Conservation (phyloP, 2,888 invertebrate species). For the Hypomecis atomaria region DNA sequence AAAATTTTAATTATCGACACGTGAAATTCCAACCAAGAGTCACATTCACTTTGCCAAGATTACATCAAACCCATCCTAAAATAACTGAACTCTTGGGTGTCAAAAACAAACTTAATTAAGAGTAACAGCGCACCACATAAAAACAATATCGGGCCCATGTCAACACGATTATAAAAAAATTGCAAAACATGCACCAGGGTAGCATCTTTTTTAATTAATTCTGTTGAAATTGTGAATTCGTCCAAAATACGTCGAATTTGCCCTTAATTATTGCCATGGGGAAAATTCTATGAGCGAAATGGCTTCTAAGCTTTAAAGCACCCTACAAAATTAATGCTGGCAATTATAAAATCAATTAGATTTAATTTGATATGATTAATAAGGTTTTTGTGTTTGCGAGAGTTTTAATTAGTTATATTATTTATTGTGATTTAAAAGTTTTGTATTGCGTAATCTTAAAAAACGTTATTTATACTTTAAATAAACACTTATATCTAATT, state of each 20-base stretch:
- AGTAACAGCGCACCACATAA: slow-evolving; percentile 11
- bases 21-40: no score
- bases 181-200: slow-evolving; percentile 37
- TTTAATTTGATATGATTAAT: slow-evolving; percentile 7
- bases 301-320: slow-evolving; percentile 26
- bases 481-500: no score
- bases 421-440: no score
- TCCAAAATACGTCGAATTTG: slow-evolving; percentile 27
- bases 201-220: slow-evolving; percentile 45
- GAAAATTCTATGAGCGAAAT: slow-evolving; percentile 29
- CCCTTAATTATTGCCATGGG: slow-evolving; percentile 35
- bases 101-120: slow-evolving; percentile 13
- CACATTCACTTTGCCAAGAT: no score
- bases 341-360: slow-evolving; percentile 19
- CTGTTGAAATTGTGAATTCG: slow-evolving; percentile 28
- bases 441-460: no score
- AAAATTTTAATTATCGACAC: no score
- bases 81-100: not conserved
- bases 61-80: no score
- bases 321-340: slow-evolving; percentile 24
- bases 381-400: slow-evolving; percentile 1
- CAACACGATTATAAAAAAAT: slow-evolving; percentile 37
- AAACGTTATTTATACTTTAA: no score
- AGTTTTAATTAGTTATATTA: not conserved
- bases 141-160: slow-evolving; percentile 31